Base-by-base conservation (phyloP, 2,888 invertebrate genomes). In the Sisyra nigra region DNA sequence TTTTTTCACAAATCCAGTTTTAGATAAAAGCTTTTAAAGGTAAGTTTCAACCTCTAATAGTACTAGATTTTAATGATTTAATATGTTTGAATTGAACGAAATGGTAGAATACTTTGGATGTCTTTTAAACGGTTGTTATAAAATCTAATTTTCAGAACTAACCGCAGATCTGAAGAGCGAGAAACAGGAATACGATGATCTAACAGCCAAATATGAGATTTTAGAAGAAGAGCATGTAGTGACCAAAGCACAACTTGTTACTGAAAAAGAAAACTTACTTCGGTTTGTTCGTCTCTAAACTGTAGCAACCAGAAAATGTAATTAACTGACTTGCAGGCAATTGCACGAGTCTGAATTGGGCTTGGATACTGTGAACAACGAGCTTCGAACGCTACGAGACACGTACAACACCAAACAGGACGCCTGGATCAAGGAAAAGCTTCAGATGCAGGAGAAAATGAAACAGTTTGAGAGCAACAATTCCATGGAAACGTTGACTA, bases 171-270 rank as follows among this genome's bases (percentile, higher is more conserved):
- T 86, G 32, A 68, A 69, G 14, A 70, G 67, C 40, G 80, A 81
- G 56, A 75, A 73, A 48, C 76, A 79, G 48, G 81, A 84, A 49
- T 82, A 81, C 56, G 80, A 82, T 39, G 84, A 85, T 52, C 65
- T 91, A 42, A 86, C 83, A 24, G 71, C 74, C 13, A 86, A 84
- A 59, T 87, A 86, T 61, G 88, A 87, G 59, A 71, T 80, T 47
- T 61, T 91, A 31, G 82, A 84, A 57, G 87, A 88, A 57, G 87
- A 88, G 54, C 84, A 85, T 51, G 82, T 87, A 1, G 74, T 84
- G 1, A 80, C 81, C 47, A 87, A 86, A 62, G 80, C 85, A 6
- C 77, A 84, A 57, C 64, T 87, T 3, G 81, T 82, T 3, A 80
- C 78, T 44, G 85, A 89, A 57, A 89, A 85, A 55, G 82, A 87